Conservation (phyloP, 1,140 invertebrate species). For the Bombus polaris region DNA sequence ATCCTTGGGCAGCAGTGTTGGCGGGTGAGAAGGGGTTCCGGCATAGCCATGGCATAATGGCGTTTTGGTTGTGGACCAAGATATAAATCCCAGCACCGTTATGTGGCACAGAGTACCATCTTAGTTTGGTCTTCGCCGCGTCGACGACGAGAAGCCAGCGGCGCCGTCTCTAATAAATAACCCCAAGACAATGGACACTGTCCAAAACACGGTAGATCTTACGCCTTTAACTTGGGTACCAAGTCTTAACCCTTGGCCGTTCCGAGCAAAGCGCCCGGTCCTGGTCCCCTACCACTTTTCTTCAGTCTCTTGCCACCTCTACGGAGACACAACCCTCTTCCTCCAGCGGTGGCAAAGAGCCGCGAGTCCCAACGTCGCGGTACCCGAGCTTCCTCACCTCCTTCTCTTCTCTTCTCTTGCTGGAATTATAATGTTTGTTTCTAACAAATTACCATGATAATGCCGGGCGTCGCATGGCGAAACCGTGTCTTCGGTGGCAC, state of each 20-base stretch:
- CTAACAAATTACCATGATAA: constrained; percentile 84
- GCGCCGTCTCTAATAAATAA: constrained; percentile 81
- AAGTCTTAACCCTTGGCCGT: constrained; percentile 76
- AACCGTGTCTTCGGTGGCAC: constrained; percentile 79
- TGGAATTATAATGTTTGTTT: constrained; percentile 83
- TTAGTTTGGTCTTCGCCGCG: constrained; percentile 66
- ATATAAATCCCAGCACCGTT: constrained; percentile 69
- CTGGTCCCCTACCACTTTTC: constrained; percentile 45
- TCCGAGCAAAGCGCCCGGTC: constrained; percentile 21
- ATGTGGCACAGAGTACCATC: constrained; percentile 61
- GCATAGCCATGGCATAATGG: constrained; percentile 61
- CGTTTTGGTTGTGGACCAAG: constrained; percentile 67
- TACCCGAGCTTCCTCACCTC: constrained; percentile 9
- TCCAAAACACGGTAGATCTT: constrained; percentile 83
- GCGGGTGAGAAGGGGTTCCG: constrained; percentile 55
- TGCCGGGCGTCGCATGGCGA: constrained; percentile 72
- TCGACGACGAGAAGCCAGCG: constrained; percentile 52
- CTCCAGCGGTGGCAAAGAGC: background rate
- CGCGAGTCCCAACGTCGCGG: constrained; percentile 32
- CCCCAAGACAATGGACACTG: constrained; percentile 82
- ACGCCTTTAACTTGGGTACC: constrained; percentile 78
- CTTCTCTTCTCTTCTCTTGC: background rate
- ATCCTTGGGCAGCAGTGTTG: constrained; percentile 41
- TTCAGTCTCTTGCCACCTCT: constrained; percentile 50
- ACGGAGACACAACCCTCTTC: constrained; percentile 32